Percentiles rank a stretch among this genome's conserved stretches.
Evolutionary conservation across 2,888 invertebrate genomes (phyloP).

Genomic region (Salticus scenicus): DNA sequence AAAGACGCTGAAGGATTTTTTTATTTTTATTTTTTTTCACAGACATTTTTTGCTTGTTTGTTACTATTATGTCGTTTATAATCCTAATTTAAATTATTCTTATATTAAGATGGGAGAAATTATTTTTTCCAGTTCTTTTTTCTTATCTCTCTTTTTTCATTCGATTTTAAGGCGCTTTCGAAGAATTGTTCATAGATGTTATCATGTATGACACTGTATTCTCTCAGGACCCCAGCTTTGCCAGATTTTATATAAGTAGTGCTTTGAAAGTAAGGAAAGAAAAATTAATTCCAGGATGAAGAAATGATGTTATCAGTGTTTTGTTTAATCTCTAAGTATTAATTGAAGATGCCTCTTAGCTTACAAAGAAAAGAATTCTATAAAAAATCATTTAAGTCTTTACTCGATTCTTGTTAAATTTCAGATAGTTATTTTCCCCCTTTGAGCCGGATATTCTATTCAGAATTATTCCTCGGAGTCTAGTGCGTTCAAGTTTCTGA

Average conservation of each 20-base stretch:
- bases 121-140: neutral
- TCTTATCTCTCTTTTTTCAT: neutral
- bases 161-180: neutral
- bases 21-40: constrained; percentile 7
- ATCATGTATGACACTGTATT: constrained; percentile 1
- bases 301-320: neutral
- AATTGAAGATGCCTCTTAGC: neutral
- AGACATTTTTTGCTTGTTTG: constrained; percentile 13
- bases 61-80: constrained; percentile 59
- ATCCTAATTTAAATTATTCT: constrained; percentile 61
- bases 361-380: neutral
- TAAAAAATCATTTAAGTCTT: neutral
- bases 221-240: neutral
- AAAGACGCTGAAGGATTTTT: constrained; percentile 6
- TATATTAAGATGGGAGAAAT: constrained; percentile 4
- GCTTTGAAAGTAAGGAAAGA: neutral
- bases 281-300: neutral
- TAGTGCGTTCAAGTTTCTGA: no score
- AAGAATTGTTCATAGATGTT: neutral
- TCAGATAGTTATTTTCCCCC: neutral
- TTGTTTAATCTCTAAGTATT: neutral
- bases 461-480: no score
- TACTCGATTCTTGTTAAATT: neutral
- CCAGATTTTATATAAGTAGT: neutral
- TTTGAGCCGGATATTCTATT: no score